Evolutionary conservation across 2,797 vertebrate genomes (phyloP), one percentile per base, ranked within the genome.

Genomic region (Betta splendens): DNA sequence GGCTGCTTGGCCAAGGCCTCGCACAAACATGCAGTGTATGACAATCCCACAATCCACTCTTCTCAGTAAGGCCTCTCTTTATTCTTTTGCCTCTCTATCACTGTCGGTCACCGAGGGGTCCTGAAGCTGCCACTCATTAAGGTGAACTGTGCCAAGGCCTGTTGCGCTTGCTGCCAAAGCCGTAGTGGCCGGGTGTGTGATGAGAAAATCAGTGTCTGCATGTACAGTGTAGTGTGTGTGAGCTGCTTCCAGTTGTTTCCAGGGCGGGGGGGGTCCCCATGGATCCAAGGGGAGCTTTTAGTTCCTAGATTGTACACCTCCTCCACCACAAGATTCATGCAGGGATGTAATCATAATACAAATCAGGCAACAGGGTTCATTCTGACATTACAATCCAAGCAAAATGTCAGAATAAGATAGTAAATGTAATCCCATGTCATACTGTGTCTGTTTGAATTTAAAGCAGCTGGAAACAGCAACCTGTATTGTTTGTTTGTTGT

Each of bases 121-220:
- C 86, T 58, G 47, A 81, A 86, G 84, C 86, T 83, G 86, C 86
- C 81, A 83, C 83, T 89, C 84, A 86, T 87, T 87, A 83, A 83
- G 83, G 78, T 86, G 73, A 87, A 84, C 76, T 65, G 80, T 91
- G 89, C 90, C 89, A 91, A 89, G 81, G 81, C 77, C 86, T 32
- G 72, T 67, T 55, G 64, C 48, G 67, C 48, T 65, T 15, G 16
- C 72, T 81, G 89, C 85, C 88, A 89, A 87, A 64, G 79, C 77
- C 80, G 82, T 80, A 80, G 83, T 80, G 78, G 69, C 71, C 63
- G 70, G 63, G 67, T 63, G 55, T 73, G 47, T 53, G 53, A 53
- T 65, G 69, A 46, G 17, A 42, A 71, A 74, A 66, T 60, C 54
- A 51, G 47, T 69, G 65, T 48, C 45, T 68, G 42, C n/a, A 10